A percentile compares a stretch with the other conserved stretches of the same genome.
phyloP scores from a whole-genome alignment of 2,113 vertebrate species.

The Xenus cinereus region DNA sequence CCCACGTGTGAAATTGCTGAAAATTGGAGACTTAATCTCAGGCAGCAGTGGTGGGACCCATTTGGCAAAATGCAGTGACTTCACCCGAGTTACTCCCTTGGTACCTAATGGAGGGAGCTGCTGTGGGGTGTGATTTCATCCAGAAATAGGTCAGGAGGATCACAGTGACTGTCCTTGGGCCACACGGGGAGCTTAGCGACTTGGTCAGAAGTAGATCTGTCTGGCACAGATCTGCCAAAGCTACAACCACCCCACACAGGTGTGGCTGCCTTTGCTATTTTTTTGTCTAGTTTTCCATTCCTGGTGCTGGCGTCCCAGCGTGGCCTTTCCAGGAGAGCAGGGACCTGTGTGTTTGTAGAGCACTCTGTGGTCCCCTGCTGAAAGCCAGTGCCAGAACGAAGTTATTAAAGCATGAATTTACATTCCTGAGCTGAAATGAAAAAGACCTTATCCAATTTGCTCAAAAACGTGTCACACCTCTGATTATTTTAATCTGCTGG shows the following conservation, averaged over 20 bases:
- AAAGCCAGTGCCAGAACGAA: not conserved
- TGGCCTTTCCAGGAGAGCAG: not conserved
- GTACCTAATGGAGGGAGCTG: not conserved
- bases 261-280: not conserved
- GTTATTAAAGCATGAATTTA: not conserved
- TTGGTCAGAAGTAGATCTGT: not conserved
- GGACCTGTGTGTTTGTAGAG: not conserved
- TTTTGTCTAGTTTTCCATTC: not conserved
- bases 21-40: not conserved
- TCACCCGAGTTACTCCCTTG: accelerated
- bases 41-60: not conserved
- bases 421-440: not conserved
- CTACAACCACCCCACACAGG: not conserved
- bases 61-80: not conserved
- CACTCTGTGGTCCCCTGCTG: not conserved
- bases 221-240: not conserved
- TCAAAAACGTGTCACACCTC: not conserved
- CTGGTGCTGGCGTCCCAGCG: not conserved
- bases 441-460: not conserved
- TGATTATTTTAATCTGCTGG: not conserved
- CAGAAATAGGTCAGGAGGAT: not conserved
- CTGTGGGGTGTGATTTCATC: not conserved
- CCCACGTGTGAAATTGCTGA: not conserved
- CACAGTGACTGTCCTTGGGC: not conserved
- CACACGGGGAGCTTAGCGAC: not conserved